Evolutionary conservation across 1,140 invertebrate species (phyloP), one percentile per base, ranked within the genome.

Genomic region (Odontomachus brunneus): DNA sequence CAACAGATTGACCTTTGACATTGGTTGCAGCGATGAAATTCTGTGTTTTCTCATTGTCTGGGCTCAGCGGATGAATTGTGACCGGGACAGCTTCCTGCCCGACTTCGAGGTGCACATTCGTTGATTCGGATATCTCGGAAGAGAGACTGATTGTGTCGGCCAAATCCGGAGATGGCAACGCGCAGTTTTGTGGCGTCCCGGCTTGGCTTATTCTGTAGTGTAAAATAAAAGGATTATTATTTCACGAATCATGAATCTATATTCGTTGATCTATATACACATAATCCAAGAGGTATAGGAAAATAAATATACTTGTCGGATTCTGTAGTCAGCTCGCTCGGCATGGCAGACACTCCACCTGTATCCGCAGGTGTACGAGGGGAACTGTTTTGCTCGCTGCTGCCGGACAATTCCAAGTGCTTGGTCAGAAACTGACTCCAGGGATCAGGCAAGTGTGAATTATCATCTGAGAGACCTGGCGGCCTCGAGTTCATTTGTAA

Each of bases 401-500:
- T 93, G 88, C 94, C 94, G 83, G 92, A 91, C 82, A 90, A 84
- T 80, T 96, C 96, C 14, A 94, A 90, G 84, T 95, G 92, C 83
- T 96, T 95, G 51, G 95, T 95, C 59, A 98, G 94, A 94, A 96
- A 98, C 84, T 96, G 96, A 89, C 95, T 95, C 98, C 98, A 99
- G 12, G 97, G 96, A 95, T 99, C 97, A 17, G 96, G 96, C 73
- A 97, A 91, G 84, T 96, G 94, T 83, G 95, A 94, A 81, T 93
- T 95, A 24, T 95, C 94, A 51, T 95, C 95, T 49, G 93, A 89
- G 60, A 96, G 95, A 57, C 93, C 93, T 3, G 94, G 91, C 65
- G 94, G 94, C 88, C 96, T 95, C 7, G 98, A 98, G 93, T 99
- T 99, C 75, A 99, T 97, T 92, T 96, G 96, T 38, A 99, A 94